These are phyloP conservation scores for Drosophila parabipectinata DNA, from an alignment of 1,140 invertebrate species.

Conservation along the genomic window DNA sequence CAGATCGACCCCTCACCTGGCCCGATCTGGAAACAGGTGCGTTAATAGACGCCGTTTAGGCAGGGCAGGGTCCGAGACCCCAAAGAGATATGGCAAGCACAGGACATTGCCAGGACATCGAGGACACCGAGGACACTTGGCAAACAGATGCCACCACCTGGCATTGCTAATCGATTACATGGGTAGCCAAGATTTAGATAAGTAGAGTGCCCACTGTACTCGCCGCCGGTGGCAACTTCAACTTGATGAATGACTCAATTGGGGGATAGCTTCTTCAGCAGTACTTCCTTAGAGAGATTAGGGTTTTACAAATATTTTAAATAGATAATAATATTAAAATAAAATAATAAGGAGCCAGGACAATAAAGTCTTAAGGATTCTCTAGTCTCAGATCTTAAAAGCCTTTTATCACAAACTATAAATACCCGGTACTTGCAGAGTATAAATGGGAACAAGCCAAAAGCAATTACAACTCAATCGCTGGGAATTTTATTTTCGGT, in stretches of 20 bases:
- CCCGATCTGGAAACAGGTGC: constrained; percentile 41
- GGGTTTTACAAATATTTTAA: not conserved
- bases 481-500: constrained; percentile 47
- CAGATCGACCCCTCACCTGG: constrained; percentile 17
- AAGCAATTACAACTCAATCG: constrained; percentile 76
- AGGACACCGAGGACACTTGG: not conserved
- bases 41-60: constrained; percentile 57
- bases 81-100: not conserved
- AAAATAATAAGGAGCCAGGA: too few relatives aligned
- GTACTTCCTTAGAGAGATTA: too few relatives aligned
- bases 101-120: not conserved
- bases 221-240: not conserved
- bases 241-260: constrained; percentile 7
- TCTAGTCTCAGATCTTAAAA: too few relatives aligned
- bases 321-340: not conserved
- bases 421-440: not conserved
- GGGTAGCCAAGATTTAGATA: constrained; percentile 41
- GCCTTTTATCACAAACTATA: not conserved
- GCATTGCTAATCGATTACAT: constrained; percentile 44
- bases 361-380: too few relatives aligned
- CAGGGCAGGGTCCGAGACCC: too few relatives aligned
- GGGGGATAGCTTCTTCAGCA: not conserved
- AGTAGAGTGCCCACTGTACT: constrained; percentile 13
- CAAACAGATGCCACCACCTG: constrained; percentile 48
- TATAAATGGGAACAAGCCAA: not conserved